Conservation (phyloP, 1,140 invertebrate genomes). For the Drosophila ananassae region DNA sequence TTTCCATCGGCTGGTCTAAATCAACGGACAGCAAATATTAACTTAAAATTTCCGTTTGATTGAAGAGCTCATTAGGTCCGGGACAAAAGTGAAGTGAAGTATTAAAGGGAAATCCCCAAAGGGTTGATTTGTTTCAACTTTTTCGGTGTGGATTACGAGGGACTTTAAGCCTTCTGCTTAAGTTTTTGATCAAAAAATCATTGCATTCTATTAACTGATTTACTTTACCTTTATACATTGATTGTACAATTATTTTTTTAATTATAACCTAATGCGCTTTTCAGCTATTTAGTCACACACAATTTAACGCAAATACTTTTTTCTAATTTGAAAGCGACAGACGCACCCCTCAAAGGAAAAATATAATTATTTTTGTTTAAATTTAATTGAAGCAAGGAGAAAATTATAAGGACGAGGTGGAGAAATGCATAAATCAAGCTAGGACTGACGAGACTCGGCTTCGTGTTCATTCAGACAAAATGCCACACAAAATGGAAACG, state of each 20-base stretch:
- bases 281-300: constrained; percentile 40
- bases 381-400: background rate
- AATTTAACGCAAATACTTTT: constrained; percentile 18
- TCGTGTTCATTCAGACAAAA: constrained; percentile 43
- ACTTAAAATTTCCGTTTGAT: constrained; percentile 27
- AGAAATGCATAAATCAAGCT: constrained; percentile 36
- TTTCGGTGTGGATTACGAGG: background rate
- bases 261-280: constrained; percentile 19
- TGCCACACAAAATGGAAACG: constrained; percentile 30
- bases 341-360: constrained; percentile 4
- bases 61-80: constrained; percentile 31
- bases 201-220: background rate
- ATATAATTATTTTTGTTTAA: constrained; percentile 4
- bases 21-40: constrained; percentile 35
- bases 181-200: background rate
- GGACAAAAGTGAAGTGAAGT: constrained; percentile 5
- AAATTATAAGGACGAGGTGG: constrained; percentile 9
- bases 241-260: constrained; percentile 3
- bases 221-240: background rate
- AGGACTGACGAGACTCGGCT: constrained; percentile 21
- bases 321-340: constrained; percentile 40
- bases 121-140: background rate
- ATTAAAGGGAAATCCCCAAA: constrained; percentile 12
- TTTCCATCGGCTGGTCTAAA: background rate
- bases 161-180: background rate